These are phyloP conservation scores for Pipa parva DNA, from an alignment of 2,113 vertebrate genomes.

Conservation along the genomic window DNA sequence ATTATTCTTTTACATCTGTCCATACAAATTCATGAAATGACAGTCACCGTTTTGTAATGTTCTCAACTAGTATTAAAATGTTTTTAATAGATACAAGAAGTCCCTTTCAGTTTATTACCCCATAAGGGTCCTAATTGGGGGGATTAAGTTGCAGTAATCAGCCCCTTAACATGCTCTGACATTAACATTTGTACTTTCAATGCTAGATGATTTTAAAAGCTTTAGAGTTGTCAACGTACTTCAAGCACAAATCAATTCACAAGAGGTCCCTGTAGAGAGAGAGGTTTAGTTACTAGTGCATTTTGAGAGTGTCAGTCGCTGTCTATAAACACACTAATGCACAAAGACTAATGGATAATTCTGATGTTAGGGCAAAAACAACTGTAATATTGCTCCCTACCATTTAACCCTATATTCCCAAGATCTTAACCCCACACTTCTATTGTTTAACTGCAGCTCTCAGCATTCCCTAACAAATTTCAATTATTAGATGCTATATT, in stretches of 20 bases:
- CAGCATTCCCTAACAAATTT: too few relatives aligned
- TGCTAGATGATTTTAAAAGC: slow-evolving; percentile 18
- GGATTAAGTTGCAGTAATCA: slow-evolving; percentile 21
- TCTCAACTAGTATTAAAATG: too few relatives aligned
- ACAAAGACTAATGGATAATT: background rate
- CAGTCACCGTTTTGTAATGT: too few relatives aligned
- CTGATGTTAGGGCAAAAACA: background rate
- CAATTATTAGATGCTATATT: too few relatives aligned
- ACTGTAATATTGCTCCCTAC: too few relatives aligned
- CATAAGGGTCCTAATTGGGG: background rate
- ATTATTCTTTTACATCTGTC: too few relatives aligned
- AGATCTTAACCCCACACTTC: too few relatives aligned
- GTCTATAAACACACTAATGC: slow-evolving; percentile 19
- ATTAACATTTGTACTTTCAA: slow-evolving; percentile 33
- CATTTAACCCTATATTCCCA: too few relatives aligned
- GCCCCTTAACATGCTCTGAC: slow-evolving; percentile 16
- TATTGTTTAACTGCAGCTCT: too few relatives aligned
- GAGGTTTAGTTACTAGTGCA: slow-evolving; percentile 24
- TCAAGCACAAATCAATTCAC: slow-evolving; percentile 28
- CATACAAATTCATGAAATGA: too few relatives aligned
- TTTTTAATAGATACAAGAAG: too few relatives aligned
- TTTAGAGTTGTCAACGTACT: slow-evolving; percentile 29
- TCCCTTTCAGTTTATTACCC: background rate
- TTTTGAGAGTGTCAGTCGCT: slow-evolving; percentile 4
- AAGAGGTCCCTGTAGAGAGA: slow-evolving; percentile 7